These are phyloP conservation scores for Myzus persicae DNA, from an alignment of 1,140 invertebrate genomes.

Conservation along the genomic window DNA sequence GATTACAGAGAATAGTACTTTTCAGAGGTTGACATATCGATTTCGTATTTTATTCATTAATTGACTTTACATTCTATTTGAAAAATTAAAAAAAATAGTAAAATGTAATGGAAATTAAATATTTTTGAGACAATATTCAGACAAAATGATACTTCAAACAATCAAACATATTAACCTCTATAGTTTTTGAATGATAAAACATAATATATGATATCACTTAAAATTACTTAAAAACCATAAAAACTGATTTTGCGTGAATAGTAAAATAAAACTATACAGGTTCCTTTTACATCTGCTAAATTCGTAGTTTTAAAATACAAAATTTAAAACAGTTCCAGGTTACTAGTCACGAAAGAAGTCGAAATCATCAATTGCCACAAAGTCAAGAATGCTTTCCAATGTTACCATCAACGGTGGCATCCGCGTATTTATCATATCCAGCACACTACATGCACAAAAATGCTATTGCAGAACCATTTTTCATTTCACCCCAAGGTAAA, in stretches of 20 bases:
- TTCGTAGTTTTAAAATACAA: neutral
- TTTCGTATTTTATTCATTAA: too few relatives aligned
- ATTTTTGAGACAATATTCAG: neutral
- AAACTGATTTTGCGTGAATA: neutral
- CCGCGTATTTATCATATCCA: conserved; percentile 61
- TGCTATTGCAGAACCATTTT: conserved; percentile 60
- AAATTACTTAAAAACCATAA: neutral
- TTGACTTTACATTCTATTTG: neutral
- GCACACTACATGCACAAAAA: conserved; percentile 61
- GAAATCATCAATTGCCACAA: conserved; percentile 48
- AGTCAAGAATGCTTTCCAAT: conserved; percentile 60
- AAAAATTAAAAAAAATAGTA: neutral
- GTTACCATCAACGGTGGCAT: conserved; percentile 60
- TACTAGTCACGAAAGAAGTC: conserved; percentile 34
- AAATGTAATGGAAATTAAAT: too few relatives aligned
- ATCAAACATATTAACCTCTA: neutral
- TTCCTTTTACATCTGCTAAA: neutral
- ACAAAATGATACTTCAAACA: neutral
- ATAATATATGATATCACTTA: neutral
- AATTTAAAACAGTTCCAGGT: conserved; percentile 28
- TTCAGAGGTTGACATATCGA: too few relatives aligned
- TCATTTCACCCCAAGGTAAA: conserved; percentile 61
- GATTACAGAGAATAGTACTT: neutral
- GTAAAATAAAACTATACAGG: neutral
- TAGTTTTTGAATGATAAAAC: too few relatives aligned